Percentiles rank a stretch among this genome's conserved stretches.
Conservation (phyloP, 2,888 invertebrate genomes). For the Gibbula magus region DNA sequence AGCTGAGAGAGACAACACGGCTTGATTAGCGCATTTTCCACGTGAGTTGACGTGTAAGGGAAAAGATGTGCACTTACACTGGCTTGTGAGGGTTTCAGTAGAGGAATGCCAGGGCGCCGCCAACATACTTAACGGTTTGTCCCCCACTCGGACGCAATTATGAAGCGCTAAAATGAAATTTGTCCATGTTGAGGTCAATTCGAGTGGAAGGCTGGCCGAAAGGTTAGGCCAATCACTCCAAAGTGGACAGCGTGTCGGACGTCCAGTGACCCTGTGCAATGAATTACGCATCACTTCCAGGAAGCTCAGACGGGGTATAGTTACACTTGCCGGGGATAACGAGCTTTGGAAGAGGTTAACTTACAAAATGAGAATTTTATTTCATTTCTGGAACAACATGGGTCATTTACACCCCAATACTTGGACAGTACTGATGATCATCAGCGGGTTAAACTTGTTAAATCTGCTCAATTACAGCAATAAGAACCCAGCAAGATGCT, state of each 20-base stretch:
- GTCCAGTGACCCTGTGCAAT: neutral
- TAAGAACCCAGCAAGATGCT: no score
- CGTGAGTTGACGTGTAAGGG: neutral
- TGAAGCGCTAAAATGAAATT: conserved; percentile 15
- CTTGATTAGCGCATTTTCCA: conserved; percentile 7
- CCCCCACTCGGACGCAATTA: conserved; percentile 10
- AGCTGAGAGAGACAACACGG: neutral
- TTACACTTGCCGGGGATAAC: neutral
- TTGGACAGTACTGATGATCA: no score
- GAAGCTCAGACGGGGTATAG: neutral
- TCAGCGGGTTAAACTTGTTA: no score
- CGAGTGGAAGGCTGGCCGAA: neutral
- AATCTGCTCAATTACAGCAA: no score
- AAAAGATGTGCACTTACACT: neutral
- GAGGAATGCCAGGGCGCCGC: neutral
- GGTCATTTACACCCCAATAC: neutral
- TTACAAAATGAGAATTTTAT: conserved; percentile 6
- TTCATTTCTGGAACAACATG: conserved; percentile 1
- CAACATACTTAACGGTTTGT: conserved; percentile 8
- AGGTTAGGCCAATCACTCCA: conserved; percentile 8
- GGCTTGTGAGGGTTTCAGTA: neutral
- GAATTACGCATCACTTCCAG: neutral
- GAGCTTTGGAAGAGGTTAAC: neutral
- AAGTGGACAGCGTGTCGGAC: neutral
- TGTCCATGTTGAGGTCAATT: conserved; percentile 5